These are phyloP conservation scores for Petroica traversi DNA, from an alignment of 2,113 vertebrate species.

Conservation along the genomic window DNA sequence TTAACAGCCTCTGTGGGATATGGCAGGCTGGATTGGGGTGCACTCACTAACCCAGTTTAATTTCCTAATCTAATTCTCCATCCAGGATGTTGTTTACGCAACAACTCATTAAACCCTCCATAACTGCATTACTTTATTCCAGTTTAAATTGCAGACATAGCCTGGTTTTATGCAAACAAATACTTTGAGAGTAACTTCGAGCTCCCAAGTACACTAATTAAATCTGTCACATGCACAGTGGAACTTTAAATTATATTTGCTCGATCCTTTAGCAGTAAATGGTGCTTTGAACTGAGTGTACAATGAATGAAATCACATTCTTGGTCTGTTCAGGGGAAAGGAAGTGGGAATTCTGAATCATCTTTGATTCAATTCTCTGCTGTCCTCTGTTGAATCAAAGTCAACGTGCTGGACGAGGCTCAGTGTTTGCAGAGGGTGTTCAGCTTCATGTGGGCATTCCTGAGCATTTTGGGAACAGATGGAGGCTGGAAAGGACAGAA, in stretches of 20 bases:
- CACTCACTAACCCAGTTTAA: neutral
- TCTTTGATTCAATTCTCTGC: neutral
- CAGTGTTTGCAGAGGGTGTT: neutral
- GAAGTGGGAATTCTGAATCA: neutral
- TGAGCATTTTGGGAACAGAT: accelerated
- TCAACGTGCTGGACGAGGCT: neutral
- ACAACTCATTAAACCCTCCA: constrained; percentile 45
- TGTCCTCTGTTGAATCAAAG: neutral
- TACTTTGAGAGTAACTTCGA: constrained; percentile 41
- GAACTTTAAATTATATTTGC: constrained; percentile 49
- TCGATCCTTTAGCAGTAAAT: constrained; percentile 12
- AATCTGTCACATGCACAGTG: constrained; percentile 33
- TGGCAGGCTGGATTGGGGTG: neutral
- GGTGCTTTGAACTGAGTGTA: neutral
- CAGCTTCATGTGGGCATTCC: neutral
- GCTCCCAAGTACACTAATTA: constrained; percentile 44
- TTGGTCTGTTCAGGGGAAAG: neutral
- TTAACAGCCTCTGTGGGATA: neutral
- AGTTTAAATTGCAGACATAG: constrained; percentile 28
- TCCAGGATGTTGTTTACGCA: neutral
- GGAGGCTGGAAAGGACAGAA: neutral
- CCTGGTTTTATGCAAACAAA: constrained; percentile 53
- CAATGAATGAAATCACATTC: neutral
- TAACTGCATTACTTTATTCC: neutral
- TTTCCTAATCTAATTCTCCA: neutral